A percentile compares a stretch with the other conserved stretches of the same genome.
Conservation (phyloP, 1,140 invertebrate species). For the Drosophila sturtevanti region DNA sequence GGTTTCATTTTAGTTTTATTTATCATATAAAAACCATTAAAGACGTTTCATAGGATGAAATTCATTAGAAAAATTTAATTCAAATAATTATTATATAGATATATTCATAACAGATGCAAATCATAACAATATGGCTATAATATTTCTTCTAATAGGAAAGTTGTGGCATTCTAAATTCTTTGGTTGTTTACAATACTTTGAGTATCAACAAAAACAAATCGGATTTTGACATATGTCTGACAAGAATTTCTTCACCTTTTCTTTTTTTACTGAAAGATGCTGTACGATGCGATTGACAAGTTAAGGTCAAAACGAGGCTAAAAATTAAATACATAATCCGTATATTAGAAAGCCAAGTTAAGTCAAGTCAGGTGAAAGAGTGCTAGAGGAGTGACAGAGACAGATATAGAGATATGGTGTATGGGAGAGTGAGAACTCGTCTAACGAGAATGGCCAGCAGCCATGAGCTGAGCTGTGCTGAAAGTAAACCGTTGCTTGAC, state of each 20-base stretch:
- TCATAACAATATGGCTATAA: no score
- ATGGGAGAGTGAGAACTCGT: conserved; percentile 54
- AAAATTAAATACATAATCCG: conserved; percentile 56
- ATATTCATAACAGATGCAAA: no score
- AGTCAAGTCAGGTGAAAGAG: conserved; percentile 47
- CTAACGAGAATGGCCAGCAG: conserved; percentile 63
- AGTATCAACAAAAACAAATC: not conserved
- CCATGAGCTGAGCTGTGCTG: conserved; percentile 45
- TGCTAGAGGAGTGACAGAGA: conserved; percentile 26
- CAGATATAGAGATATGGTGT: conserved; percentile 10
- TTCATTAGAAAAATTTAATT: no score
- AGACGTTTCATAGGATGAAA: no score
- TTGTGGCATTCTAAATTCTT: no score
- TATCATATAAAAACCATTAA: no score
- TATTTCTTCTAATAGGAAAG: no score
- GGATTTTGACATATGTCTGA: not conserved
- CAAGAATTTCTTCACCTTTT: not conserved
- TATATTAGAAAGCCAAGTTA: conserved; percentile 38
- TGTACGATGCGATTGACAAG: conserved; percentile 19
- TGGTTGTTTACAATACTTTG: no score
- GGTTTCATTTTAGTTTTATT: no score
- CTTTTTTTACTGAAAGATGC: conserved; percentile 8
- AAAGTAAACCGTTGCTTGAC: conserved; percentile 76
- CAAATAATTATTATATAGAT: no score
- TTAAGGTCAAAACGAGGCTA: conserved; percentile 47